Conservation (phyloP, 2,113 vertebrate genomes). For the Anarrhichthys ocellatus region DNA sequence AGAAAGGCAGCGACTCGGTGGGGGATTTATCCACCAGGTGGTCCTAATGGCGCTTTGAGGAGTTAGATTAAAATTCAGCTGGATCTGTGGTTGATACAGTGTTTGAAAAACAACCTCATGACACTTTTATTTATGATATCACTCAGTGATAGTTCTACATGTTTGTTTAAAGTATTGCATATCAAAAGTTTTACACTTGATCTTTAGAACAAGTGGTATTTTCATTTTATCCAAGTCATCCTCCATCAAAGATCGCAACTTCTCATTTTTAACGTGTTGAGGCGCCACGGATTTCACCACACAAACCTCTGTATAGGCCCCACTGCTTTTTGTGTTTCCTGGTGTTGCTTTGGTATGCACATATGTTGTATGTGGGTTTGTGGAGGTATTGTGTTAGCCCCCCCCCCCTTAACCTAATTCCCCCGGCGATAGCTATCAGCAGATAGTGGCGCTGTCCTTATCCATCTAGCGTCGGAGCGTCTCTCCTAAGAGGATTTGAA, state of each 20-base stretch:
- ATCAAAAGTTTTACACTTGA: not conserved
- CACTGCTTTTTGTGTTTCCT: constrained; percentile 45
- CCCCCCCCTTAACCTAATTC: constrained; percentile 65
- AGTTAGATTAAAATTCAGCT: not conserved
- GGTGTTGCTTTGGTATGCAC: constrained; percentile 48
- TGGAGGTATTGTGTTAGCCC: constrained; percentile 53
- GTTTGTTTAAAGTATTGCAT: not conserved
- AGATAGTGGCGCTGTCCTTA: constrained; percentile 56
- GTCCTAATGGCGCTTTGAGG: not conserved
- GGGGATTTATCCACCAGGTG: constrained; percentile 8
- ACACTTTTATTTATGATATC: not conserved
- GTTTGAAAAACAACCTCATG: not conserved
- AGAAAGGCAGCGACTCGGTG: constrained; percentile 8
- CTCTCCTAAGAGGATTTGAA: constrained; percentile 76
- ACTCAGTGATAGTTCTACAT: not conserved
- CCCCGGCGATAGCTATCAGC: constrained; percentile 44
- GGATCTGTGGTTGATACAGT: not conserved
- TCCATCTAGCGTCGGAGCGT: constrained; percentile 31
- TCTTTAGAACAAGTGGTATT: not conserved
- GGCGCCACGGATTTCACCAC: not conserved
- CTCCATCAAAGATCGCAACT: constrained; percentile 3
- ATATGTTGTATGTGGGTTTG: constrained; percentile 48
- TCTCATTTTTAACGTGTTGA: constrained; percentile 1
- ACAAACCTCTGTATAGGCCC: constrained; percentile 25
- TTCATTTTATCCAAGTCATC: not conserved